Evolutionary conservation across 1,140 invertebrate genomes (phyloP).

Genomic region (Camponotus vicinus): DNA sequence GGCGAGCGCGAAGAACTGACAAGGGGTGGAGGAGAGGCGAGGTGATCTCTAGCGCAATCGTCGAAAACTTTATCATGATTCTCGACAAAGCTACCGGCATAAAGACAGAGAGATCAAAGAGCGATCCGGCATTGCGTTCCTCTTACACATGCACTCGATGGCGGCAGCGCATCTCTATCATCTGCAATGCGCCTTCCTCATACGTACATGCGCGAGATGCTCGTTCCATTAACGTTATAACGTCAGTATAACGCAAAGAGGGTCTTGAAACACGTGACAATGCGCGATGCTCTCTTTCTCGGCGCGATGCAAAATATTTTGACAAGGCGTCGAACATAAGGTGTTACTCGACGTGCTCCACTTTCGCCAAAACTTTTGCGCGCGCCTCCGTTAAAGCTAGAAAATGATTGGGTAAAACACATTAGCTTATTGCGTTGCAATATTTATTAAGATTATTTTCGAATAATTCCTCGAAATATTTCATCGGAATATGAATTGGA

Average conservation of each 20-base stretch:
- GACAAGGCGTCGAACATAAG: background rate
- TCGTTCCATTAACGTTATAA: constrained; percentile 59
- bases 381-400: background rate
- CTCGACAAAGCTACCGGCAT: constrained; percentile 29
- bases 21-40: background rate
- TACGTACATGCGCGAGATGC: constrained; percentile 25
- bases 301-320: constrained; percentile 47
- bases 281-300: constrained; percentile 20
- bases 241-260: constrained; percentile 4
- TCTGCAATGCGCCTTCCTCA: constrained; percentile 44
- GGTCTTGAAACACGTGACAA: constrained; percentile 33
- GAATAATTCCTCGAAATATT: background rate
- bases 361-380: constrained; percentile 16
- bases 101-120: constrained; percentile 54
- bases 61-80: constrained; percentile 54
- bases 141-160: background rate
- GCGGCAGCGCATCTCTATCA: constrained; percentile 19
- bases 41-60: constrained; percentile 56
- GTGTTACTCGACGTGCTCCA: background rate
- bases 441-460: background rate
- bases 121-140: constrained; percentile 16
- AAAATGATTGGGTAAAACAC: constrained; percentile 35
- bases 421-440: constrained; percentile 36
- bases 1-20: background rate
- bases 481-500: background rate